These are phyloP conservation scores for Gambusia holbrooki DNA, from an alignment of 2,113 vertebrate species.

Conservation along the genomic window DNA sequence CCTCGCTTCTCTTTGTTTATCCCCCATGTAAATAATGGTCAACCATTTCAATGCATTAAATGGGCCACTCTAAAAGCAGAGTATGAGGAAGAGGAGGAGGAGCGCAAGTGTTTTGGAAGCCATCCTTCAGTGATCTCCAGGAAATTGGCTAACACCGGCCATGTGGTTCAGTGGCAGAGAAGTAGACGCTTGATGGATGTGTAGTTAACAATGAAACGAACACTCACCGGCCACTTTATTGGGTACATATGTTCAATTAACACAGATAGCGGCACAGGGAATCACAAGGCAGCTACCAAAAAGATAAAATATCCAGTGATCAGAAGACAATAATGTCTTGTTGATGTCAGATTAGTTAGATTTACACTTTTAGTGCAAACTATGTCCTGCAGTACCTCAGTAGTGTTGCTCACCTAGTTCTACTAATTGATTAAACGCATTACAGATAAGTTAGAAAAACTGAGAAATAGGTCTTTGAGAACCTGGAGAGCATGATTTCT, in stretches of 20 bases:
- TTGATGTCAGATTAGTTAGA: neutral
- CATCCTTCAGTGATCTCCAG: constrained; percentile 60
- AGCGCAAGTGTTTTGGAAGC: constrained; percentile 45
- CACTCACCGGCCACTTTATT: neutral
- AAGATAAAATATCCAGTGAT: too few relatives aligned
- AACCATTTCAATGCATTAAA: constrained; percentile 79
- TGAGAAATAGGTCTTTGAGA: too few relatives aligned
- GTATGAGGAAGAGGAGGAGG: constrained; percentile 40
- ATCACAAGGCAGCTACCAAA: neutral
- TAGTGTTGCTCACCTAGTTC: too few relatives aligned
- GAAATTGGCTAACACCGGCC: constrained; percentile 57
- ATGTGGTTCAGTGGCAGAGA: constrained; percentile 36
- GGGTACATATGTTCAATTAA: neutral
- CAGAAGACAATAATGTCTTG: neutral
- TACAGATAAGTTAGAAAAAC: too few relatives aligned
- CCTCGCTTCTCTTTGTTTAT: constrained; percentile 78
- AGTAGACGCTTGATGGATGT: constrained; percentile 12
- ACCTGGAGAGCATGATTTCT: too few relatives aligned
- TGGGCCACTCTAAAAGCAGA: constrained; percentile 53
- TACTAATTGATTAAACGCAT: too few relatives aligned
- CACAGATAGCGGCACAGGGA: neutral
- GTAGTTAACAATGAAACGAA: constrained; percentile 1
- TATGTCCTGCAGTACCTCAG: too few relatives aligned
- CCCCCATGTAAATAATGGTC: constrained; percentile 79
- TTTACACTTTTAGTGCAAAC: neutral